Evolutionary conservation across 2,797 vertebrate genomes (phyloP), one percentile per base, ranked within the genome.

Genomic region (Manis javanica): DNA sequence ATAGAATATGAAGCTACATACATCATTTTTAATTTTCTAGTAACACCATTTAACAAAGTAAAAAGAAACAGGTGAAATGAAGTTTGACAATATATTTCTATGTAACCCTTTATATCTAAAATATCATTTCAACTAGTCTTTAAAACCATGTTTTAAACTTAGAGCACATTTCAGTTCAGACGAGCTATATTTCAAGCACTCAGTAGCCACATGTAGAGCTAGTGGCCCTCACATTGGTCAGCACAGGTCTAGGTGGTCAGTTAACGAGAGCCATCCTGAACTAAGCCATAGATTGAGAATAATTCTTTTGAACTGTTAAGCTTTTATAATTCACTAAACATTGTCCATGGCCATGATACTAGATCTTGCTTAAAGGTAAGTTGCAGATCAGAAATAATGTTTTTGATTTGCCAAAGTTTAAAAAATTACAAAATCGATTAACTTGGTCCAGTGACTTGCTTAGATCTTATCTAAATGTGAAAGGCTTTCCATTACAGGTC

Each of bases 61-160:
- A 87, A 61, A 96, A 84, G 18, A 88, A 84, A 93, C 10, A 91
- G 49, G 49, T 59, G 14, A 84, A 93, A 87, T 31, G 63, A 34
- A 77, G 71, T 23, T 94, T 74, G 4, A 19, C 55, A 23, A 42
- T 7, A 81, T 49, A 59, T 49, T 69, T 77, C 82, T 87, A 68
- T 53, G 57, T 85, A 90, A 64, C 6, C 14, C 11, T 71, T 72
- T 51, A 26, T 87, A 46, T 75, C 14, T 51, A 87, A 91, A 94
- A 66, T 78, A 83, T 46, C 26, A 10, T 72, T 82, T 94, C 69
- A 90, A 53, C 15, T 24, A 71, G 42, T 37, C 34, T 84, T 85
- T 85, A 72, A 91, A 92, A 53, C 39, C 39, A 3, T 61, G 7
- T 79, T 79, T 55, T 42, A n/a, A 2, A 12, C 14, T 64, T 49